These are phyloP conservation scores for Arctocebus calabarensis DNA, from an alignment of 2,797 vertebrate species.

Conservation along the genomic window DNA sequence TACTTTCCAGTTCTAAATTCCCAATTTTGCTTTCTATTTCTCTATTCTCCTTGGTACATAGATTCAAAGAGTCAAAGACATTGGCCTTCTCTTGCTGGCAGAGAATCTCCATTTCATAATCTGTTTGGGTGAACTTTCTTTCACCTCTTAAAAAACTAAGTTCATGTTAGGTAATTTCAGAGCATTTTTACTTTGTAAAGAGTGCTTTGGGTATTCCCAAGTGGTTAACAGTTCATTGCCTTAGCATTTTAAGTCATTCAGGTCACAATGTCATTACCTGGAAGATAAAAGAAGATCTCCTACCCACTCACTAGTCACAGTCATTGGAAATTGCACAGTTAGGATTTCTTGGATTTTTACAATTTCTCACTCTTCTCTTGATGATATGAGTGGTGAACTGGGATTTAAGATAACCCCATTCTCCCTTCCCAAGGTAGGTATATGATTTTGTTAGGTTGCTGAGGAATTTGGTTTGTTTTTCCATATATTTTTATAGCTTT, in stretches of 20 bases:
- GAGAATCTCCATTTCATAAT: not conserved
- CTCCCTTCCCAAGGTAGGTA: not conserved
- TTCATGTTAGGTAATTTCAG: not conserved
- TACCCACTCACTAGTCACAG: not conserved
- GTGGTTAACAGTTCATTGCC: not conserved
- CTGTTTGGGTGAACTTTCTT: constrained; percentile 5
- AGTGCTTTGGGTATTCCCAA: not conserved
- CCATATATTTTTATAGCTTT: not conserved
- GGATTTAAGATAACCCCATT: not conserved
- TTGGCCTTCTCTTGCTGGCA: not conserved
- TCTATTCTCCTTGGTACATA: not conserved
- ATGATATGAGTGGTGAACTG: not conserved
- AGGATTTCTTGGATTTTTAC: constrained; percentile 20
- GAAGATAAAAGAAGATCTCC: constrained; percentile 45
- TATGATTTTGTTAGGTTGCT: not conserved
- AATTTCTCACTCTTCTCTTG: constrained; percentile 9
- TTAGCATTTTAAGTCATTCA: constrained; percentile 50
- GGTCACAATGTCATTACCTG: constrained; percentile 24
- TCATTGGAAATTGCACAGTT: constrained; percentile 27
- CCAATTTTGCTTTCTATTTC: not conserved
- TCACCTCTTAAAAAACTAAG: not conserved
- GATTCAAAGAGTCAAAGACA: not conserved
- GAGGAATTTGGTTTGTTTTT: not conserved
- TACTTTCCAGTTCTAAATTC: not conserved
- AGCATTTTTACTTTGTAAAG: constrained; percentile 8